Base-by-base conservation (phyloP, 2,888 invertebrate species). In the Nipponacmea schrenckii region DNA sequence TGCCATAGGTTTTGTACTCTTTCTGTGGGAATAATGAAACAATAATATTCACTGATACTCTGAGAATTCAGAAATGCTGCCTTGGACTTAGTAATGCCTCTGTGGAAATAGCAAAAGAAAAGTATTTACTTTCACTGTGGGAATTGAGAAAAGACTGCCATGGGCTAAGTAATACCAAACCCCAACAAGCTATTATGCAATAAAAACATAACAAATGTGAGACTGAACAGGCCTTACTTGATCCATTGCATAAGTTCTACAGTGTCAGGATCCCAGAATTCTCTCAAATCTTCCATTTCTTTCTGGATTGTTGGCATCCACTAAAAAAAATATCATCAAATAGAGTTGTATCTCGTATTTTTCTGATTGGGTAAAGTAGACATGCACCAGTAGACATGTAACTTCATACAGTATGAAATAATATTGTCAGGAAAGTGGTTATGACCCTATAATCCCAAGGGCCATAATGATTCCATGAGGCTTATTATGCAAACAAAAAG, bases 201-300 rank as follows among this genome's bases (percentile, higher is more conserved):
- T n/a, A n/a, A n/a, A n/a, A n/a, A n/a, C n/a, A n/a, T n/a, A n/a
- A n/a, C n/a, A n/a, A n/a, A n/a, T n/a, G n/a, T n/a, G n/a, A n/a
- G n/a, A n/a, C n/a, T n/a, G n/a, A 17, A 4, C 24, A 64, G 50
- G 10, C 79, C 86, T 79, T 80, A 88, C 86, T 86, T 84, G 68
- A 90, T 90, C 90, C 90, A 90, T 67, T 89, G 85, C 90, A 91
- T 90, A 24, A 90, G 84, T 50, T 90, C 88, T 62, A 90, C 90
- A 27, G 90, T 90, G 79, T 90, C 90, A 64, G 90, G 90, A 80
- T 90, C 90, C 85, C 88, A 90, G 80, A 90, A 90, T 74, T 90
- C 90, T 72, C 88, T 83, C 73, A 89, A 76, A 69, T 88, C 86
- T 63, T 87, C 82, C 70, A 90, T 77, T 72, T 89, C 87, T 69